phyloP scores from a whole-genome alignment of 2,113 vertebrate genomes.

The Xiphophorus maculatus region DNA sequence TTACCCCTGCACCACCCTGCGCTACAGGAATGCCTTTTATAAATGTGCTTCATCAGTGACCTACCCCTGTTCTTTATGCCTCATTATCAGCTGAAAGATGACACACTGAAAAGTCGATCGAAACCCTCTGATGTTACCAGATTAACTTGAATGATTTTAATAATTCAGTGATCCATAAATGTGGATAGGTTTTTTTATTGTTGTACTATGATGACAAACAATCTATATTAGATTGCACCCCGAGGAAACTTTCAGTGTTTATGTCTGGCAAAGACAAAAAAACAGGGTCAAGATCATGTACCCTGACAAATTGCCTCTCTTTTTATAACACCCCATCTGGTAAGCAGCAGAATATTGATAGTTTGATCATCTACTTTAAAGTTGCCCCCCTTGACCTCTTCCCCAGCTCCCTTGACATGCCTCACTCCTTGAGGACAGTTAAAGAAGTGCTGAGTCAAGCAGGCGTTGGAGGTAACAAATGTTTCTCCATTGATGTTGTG shows the following conservation, averaged over 20 bases:
- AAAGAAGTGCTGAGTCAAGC: conserved; percentile 71
- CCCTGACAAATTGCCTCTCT: conserved; percentile 7
- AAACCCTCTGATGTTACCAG: neutral
- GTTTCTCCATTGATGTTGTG: conserved; percentile 64
- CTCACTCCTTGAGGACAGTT: conserved; percentile 51
- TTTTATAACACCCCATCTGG: conserved; percentile 25
- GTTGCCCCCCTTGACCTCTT: conserved; percentile 54
- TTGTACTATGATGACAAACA: neutral
- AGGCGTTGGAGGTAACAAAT: conserved; percentile 62
- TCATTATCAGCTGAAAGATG: neutral
- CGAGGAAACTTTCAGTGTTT: neutral
- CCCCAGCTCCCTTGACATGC: conserved; percentile 1
- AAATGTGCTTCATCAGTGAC: neutral
- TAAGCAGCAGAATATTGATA: conserved; percentile 35
- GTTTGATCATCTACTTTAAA: conserved; percentile 52
- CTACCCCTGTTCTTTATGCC: neutral
- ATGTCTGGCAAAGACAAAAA: neutral
- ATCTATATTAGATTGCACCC: neutral
- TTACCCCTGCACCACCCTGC: too few species aligned
- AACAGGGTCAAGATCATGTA: neutral
- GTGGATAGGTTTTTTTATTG: neutral
- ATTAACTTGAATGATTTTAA: neutral
- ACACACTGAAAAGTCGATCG: neutral
- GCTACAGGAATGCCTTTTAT: neutral
- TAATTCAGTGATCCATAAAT: neutral